Percentiles rank a stretch among this genome's conserved stretches.
These are phyloP conservation scores for Rapana venosa DNA, from an alignment of 2,888 invertebrate species.

Conservation along the genomic window DNA sequence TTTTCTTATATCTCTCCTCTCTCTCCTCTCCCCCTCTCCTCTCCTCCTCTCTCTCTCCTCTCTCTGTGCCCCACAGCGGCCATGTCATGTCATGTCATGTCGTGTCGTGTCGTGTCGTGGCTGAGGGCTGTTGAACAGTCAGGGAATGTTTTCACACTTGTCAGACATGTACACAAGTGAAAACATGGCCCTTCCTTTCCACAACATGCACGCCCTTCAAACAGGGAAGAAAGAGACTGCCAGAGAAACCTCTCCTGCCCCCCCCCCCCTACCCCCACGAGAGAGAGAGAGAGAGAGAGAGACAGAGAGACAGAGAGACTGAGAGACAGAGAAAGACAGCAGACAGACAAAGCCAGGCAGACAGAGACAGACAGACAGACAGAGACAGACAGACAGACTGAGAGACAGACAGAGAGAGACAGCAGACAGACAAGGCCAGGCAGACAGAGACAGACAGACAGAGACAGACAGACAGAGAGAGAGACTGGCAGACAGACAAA, in stretches of 20 bases:
- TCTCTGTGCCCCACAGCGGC: too few relatives aligned
- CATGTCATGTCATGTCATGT: too few relatives aligned
- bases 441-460: background rate
- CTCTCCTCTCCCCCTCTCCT: too few relatives aligned
- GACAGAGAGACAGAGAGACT: background rate
- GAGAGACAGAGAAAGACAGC: background rate
- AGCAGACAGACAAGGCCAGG: background rate
- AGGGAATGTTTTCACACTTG: too few relatives aligned
- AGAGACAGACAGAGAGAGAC: background rate
- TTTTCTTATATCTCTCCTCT: too few relatives aligned
- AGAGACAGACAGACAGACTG: background rate
- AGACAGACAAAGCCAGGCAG: background rate
- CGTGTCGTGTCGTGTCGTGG: too few relatives aligned
- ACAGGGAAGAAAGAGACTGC: background rate
- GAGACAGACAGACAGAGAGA: background rate
- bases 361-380: background rate
- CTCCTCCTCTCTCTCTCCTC: too few relatives aligned
- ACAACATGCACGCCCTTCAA: background rate
- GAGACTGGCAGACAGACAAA: background rate
- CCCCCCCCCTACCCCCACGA: background rate
- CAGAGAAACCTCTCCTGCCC: background rate
- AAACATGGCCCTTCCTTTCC: too few relatives aligned
- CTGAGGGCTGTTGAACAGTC: too few relatives aligned
- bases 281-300: background rate
- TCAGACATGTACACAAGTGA: background rate